Conservation (phyloP, 2,797 vertebrate species). For the Pseudomugil tenellus region DNA sequence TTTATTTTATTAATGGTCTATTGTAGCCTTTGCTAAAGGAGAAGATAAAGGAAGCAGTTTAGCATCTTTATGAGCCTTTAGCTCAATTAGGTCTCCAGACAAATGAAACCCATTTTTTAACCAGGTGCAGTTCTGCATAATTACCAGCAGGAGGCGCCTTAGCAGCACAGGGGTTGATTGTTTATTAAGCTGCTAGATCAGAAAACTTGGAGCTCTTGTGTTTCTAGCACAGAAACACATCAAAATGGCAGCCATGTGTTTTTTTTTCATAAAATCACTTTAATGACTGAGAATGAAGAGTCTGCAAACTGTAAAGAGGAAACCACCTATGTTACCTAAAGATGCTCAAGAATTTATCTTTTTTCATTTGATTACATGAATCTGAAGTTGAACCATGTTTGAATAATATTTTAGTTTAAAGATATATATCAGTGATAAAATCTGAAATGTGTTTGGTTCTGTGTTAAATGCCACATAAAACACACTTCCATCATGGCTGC, state of each 20-base stretch:
- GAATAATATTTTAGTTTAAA: background rate
- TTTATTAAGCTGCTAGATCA: conserved; percentile 38
- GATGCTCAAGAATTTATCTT: too few relatives aligned
- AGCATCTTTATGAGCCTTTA: too few relatives aligned
- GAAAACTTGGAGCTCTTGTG: conserved; percentile 63
- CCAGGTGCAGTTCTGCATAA: conserved; percentile 11
- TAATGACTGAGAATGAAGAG: background rate
- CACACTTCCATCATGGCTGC: conserved; percentile 46
- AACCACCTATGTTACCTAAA: background rate
- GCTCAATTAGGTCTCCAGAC: too few relatives aligned
- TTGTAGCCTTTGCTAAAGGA: too few relatives aligned
- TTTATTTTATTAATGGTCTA: too few relatives aligned
- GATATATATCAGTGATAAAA: background rate
- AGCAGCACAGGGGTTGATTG: conserved; percentile 12
- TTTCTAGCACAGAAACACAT: conserved; percentile 55
- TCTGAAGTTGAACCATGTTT: background rate
- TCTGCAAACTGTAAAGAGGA: background rate
- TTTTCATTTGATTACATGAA: background rate
- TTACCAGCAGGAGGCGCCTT: conserved; percentile 43
- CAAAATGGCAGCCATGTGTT: conserved; percentile 74
- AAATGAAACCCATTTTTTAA: too few relatives aligned
- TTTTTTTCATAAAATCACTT: background rate
- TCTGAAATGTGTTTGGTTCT: background rate
- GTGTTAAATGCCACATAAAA: conserved; percentile 37
- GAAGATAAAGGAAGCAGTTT: too few relatives aligned